These are phyloP conservation scores for Tethea ocularis DNA, from an alignment of 2,888 invertebrate genomes.

Conservation along the genomic window DNA sequence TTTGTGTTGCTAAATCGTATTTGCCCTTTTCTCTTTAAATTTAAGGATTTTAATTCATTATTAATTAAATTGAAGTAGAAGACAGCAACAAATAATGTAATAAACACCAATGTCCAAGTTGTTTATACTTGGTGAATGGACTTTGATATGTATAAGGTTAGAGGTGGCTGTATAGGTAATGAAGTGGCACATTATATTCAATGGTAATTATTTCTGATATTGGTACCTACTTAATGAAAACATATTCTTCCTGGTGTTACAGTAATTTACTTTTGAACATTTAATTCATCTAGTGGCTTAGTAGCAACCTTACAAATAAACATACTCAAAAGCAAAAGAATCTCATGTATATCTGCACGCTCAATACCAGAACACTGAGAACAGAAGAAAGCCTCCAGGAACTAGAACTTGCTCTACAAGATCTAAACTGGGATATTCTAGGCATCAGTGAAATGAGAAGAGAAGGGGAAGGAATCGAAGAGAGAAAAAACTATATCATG, in stretches of 20 bases:
- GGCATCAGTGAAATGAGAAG: too few species aligned
- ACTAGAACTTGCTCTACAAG: too few species aligned
- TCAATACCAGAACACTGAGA: too few species aligned
- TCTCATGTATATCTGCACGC: too few species aligned
- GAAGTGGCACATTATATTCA: conserved; percentile 4
- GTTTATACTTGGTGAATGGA: conserved; percentile 8
- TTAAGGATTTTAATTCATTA: background rate
- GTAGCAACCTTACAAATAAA: too few species aligned
- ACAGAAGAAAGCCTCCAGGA: too few species aligned
- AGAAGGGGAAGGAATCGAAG: too few species aligned
- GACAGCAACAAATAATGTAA: background rate
- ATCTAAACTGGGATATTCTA: too few species aligned
- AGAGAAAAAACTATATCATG: too few species aligned
- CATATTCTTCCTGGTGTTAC: background rate
- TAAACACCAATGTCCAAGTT: background rate
- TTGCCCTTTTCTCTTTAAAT: background rate
- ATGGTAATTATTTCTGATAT: conserved; percentile 7
- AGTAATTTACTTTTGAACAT: background rate
- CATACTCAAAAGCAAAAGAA: too few species aligned
- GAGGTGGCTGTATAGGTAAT: conserved; percentile 11
- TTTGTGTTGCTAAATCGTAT: background rate
- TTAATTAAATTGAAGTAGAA: background rate
- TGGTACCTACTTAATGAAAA: background rate
- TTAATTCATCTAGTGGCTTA: background rate
- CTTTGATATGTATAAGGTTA: conserved; percentile 12